Conservation (phyloP, 2,888 invertebrate genomes). For the Iphiclides podalirius region DNA sequence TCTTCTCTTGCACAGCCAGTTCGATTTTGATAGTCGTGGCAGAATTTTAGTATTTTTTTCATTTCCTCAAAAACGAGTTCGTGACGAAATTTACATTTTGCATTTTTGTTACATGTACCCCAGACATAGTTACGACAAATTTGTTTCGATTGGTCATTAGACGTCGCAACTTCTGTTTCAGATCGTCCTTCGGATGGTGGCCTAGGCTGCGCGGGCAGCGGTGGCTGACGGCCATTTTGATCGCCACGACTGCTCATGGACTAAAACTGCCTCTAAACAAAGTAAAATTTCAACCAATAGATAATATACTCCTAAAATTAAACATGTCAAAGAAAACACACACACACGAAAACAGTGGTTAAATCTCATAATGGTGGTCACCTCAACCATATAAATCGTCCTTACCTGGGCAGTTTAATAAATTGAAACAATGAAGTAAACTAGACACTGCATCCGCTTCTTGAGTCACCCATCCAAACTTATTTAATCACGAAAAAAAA, state of each 20-base stretch:
- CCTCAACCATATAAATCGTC: neutral
- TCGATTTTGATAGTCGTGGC: conserved; percentile 64
- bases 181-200: conserved; percentile 37
- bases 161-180: conserved; percentile 32
- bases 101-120: conserved; percentile 57
- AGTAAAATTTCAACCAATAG: neutral
- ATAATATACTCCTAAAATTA: too few species aligned
- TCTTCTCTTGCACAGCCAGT: conserved; percentile 52
- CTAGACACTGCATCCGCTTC: conserved; percentile 1
- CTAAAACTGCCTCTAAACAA: conserved; percentile 5
- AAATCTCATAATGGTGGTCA: too few species aligned
- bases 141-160: conserved; percentile 31
- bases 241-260: conserved; percentile 42
- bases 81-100: conserved; percentile 54
- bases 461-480: too few species aligned
- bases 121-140: conserved; percentile 61
- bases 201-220: conserved; percentile 38
- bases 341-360: neutral
- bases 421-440: conserved; percentile 5
- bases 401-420: conserved; percentile 1
- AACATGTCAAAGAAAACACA: neutral
- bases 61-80: conserved; percentile 53
- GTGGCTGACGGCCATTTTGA: conserved; percentile 58
- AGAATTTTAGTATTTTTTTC: conserved; percentile 58
- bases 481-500: too few species aligned